phyloP scores from a whole-genome alignment of 2,797 vertebrate species.

The Danio kyathit region DNA sequence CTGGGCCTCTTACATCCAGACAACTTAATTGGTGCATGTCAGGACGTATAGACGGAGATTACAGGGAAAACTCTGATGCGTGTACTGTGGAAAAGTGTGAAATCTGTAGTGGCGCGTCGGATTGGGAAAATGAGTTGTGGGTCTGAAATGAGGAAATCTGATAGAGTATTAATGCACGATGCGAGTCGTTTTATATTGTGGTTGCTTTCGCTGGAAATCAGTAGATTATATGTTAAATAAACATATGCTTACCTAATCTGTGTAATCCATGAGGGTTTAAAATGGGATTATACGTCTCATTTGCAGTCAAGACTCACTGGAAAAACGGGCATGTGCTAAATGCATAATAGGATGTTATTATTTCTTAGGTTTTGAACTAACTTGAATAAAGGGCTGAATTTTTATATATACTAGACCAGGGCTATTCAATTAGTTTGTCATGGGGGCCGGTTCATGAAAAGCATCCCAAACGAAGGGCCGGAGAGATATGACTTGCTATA shows the following conservation, averaged over 20 bases:
- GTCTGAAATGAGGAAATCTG: neutral
- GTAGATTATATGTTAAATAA: neutral
- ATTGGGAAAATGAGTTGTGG: neutral
- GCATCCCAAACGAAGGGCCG: too few species aligned
- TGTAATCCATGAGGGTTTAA: neutral
- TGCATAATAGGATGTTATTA: too few species aligned
- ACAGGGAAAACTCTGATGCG: slow-evolving; percentile 40
- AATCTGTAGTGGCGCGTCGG: neutral
- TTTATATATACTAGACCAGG: too few species aligned
- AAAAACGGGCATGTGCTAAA: neutral
- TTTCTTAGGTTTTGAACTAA: too few species aligned
- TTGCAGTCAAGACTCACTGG: neutral
- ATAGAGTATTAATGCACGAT: neutral
- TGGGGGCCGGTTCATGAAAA: too few species aligned
- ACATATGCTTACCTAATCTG: neutral
- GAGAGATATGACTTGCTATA: too few species aligned
- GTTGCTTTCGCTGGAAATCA: neutral
- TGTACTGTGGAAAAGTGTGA: neutral
- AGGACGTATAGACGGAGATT: slow-evolving; percentile 55
- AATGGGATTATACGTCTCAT: neutral
- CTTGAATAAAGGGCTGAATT: too few species aligned
- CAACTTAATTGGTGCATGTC: slow-evolving; percentile 59
- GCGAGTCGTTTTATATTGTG: neutral
- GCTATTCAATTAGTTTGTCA: too few species aligned
- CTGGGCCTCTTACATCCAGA: slow-evolving; percentile 56